These are phyloP conservation scores for Takifugu flavidus DNA, from an alignment of 2,113 vertebrate species.

Conservation along the genomic window DNA sequence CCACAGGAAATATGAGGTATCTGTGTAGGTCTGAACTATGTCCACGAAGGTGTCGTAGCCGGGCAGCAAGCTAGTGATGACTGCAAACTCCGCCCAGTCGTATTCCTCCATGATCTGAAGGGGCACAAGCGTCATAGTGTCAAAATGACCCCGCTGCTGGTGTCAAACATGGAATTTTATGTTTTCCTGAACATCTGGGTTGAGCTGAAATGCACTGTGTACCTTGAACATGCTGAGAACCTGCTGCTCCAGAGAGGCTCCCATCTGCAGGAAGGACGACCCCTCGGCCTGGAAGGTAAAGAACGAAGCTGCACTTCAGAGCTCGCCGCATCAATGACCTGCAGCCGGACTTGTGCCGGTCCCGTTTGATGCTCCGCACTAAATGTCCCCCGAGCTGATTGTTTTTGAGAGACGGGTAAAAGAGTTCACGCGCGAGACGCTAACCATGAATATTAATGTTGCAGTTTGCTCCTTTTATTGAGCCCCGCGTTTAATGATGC, in stretches of 20 bases:
- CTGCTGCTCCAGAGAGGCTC: constrained; percentile 94
- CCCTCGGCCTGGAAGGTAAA: constrained; percentile 79
- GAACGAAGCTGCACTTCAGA: neutral
- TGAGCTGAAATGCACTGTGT: constrained; percentile 4
- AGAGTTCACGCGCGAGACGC: neutral
- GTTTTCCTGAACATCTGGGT: neutral
- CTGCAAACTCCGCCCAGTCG: constrained; percentile 89
- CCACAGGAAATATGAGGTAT: constrained; percentile 92
- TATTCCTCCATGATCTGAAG: constrained; percentile 97
- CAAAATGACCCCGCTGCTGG: neutral
- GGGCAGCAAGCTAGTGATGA: constrained; percentile 93
- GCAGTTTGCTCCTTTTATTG: constrained; percentile 3
- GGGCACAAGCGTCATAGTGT: constrained; percentile 20
- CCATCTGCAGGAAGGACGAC: constrained; percentile 94
- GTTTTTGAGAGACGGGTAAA: too few species aligned
- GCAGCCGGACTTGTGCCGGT: too few species aligned
- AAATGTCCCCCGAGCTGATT: too few species aligned
- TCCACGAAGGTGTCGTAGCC: constrained; percentile 91
- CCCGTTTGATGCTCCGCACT: too few species aligned
- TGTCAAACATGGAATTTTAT: neutral
- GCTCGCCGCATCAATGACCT: too few species aligned
- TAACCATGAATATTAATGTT: constrained; percentile 1
- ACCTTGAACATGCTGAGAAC: constrained; percentile 94
- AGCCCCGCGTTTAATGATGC: constrained; percentile 2
- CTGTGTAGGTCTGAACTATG: constrained; percentile 84